Percentiles rank a stretch among this genome's conserved stretches.
Conservation (phyloP, 2,888 invertebrate genomes). For the Drosophila pseudotakahashii region DNA sequence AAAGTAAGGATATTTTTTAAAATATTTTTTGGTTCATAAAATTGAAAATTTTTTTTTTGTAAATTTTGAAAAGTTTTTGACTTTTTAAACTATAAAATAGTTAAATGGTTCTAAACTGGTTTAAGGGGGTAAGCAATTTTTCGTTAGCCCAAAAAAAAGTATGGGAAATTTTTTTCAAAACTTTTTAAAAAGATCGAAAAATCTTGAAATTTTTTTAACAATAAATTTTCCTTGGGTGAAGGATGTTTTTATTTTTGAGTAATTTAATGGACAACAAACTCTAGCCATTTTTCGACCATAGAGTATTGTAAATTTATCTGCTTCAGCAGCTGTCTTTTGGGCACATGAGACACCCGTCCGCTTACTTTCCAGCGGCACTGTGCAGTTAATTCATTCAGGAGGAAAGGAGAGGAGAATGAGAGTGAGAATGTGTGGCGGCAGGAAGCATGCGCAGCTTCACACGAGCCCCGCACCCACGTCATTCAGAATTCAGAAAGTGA, state of each 20-base stretch:
- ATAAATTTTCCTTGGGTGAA: background rate
- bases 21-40: no score
- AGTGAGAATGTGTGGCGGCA: slow-evolving; percentile 40
- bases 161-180: no score
- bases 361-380: slow-evolving; percentile 2
- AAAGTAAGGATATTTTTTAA: no score
- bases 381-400: slow-evolving; percentile 13
- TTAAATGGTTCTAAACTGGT: no score
- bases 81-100: no score
- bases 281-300: background rate
- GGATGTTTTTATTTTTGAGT: no score
- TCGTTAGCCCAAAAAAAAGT: background rate
- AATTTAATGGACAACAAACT: background rate
- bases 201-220: no score
- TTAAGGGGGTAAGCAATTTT: no score
- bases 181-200: background rate
- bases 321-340: background rate
- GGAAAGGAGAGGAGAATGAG: no score
- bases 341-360: no score
- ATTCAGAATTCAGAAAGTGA: slow-evolving; percentile 6
- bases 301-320: background rate
- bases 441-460: slow-evolving; percentile 77
- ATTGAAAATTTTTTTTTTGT: no score
- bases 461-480: slow-evolving; percentile 43
- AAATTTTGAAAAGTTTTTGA: no score